phyloP scores from a whole-genome alignment of 2,797 vertebrate genomes.

The Sylvilagus floridanus region DNA sequence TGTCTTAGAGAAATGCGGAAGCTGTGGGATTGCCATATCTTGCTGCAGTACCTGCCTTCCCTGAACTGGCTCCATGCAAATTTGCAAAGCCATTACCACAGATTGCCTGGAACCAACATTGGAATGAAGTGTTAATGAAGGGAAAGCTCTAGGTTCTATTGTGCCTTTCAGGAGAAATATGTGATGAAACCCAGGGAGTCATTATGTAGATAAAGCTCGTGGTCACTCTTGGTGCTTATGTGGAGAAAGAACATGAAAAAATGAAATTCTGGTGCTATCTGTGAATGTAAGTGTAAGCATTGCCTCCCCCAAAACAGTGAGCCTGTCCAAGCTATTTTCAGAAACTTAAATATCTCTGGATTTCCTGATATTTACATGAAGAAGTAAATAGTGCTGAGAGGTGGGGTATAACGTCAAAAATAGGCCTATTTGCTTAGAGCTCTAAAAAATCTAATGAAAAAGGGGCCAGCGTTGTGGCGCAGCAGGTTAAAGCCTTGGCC shows the following conservation, averaged over 20 bases:
- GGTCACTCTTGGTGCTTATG: background rate
- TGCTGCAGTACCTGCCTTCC: background rate
- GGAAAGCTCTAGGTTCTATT: background rate
- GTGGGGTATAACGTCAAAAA: background rate
- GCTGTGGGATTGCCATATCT: background rate
- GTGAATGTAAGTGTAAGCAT: background rate
- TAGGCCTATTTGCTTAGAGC: background rate
- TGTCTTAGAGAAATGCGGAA: background rate
- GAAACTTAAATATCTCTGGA: slow-evolving; percentile 3
- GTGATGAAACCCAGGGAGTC: background rate
- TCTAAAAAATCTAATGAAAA: background rate
- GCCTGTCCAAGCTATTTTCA: background rate
- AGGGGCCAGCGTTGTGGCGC: too few relatives aligned
- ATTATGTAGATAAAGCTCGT: background rate
- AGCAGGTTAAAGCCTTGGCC: too few relatives aligned
- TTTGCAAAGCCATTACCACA: background rate
- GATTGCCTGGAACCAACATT: background rate
- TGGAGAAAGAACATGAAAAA: background rate
- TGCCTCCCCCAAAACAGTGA: background rate
- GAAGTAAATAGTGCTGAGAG: background rate
- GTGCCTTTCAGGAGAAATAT: slow-evolving; percentile 13
- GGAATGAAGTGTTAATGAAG: background rate
- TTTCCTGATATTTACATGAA: slow-evolving; percentile 5
- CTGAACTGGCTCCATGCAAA: background rate
- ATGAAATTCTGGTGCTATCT: background rate